A percentile compares a stretch with the other conserved stretches of the same genome.
These are phyloP conservation scores for Entelurus aequoreus DNA, from an alignment of 2,113 vertebrate genomes.

Conservation along the genomic window DNA sequence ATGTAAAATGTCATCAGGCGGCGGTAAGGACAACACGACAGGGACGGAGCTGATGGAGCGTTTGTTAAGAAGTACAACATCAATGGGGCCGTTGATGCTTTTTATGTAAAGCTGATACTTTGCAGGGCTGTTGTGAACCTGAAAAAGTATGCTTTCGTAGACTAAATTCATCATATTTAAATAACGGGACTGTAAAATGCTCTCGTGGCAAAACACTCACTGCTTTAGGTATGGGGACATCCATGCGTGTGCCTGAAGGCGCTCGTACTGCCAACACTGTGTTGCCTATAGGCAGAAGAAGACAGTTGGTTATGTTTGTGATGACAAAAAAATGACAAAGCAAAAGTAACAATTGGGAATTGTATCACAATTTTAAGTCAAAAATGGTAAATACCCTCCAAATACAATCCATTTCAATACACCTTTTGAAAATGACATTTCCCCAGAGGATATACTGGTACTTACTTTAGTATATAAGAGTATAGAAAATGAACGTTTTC, in stretches of 20 bases:
- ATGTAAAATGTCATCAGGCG: constrained; percentile 82
- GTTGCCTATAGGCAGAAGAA: constrained; percentile 70
- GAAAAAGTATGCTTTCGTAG: constrained; percentile 2
- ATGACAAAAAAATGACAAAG: too few relatives aligned
- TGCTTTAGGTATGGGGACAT: constrained; percentile 90
- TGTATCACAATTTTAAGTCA: too few relatives aligned
- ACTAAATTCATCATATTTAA: not conserved
- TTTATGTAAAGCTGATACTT: constrained; percentile 93
- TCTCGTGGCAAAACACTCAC: constrained; percentile 75
- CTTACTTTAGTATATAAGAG: too few relatives aligned
- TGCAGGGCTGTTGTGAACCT: constrained; percentile 84
- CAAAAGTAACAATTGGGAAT: too few relatives aligned
- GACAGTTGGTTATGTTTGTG: too few relatives aligned
- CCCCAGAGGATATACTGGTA: too few relatives aligned
- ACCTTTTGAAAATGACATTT: too few relatives aligned
- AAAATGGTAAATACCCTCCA: too few relatives aligned
- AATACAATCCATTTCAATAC: too few relatives aligned
- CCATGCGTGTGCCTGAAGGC: constrained; percentile 84
- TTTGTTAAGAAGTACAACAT: constrained; percentile 90
- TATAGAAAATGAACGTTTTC: too few relatives aligned
- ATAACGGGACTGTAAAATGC: not conserved
- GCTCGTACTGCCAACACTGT: constrained; percentile 86
- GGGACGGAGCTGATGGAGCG: constrained; percentile 78
- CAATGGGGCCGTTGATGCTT: constrained; percentile 85
- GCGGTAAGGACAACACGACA: constrained; percentile 85